phyloP scores from a whole-genome alignment of 2,797 vertebrate species.

The Glyptemys insculpta region DNA sequence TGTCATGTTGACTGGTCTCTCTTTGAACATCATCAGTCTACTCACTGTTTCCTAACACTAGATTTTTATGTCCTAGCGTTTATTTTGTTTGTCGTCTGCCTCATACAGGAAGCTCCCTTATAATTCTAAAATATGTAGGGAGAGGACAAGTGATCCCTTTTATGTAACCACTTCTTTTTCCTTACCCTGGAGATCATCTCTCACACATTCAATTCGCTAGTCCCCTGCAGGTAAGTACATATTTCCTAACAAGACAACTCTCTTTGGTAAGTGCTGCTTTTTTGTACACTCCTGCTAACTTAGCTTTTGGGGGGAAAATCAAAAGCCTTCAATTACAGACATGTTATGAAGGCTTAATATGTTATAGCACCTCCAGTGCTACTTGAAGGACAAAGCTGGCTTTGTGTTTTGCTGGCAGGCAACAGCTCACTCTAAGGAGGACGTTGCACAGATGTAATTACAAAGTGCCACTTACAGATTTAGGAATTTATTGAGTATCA shows the following conservation, averaged over 20 bases:
- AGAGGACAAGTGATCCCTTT: neutral
- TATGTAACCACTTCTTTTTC: neutral
- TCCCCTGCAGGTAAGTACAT: conserved; percentile 53
- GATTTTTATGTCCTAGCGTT: neutral
- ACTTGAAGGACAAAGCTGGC: conserved; percentile 30
- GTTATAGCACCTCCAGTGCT: neutral
- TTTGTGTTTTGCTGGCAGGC: neutral
- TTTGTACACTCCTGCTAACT: neutral
- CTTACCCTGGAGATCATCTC: conserved; percentile 30
- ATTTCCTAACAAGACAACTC: neutral
- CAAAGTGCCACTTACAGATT: neutral
- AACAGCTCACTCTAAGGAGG: conserved; percentile 35
- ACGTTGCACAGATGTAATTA: conserved; percentile 11
- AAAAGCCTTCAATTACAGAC: conserved; percentile 49
- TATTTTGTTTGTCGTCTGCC: neutral
- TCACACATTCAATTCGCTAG: conserved; percentile 43
- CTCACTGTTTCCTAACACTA: neutral
- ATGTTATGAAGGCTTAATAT: neutral
- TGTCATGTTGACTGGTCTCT: neutral
- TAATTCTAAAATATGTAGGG: fast-evolving
- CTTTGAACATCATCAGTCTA: neutral
- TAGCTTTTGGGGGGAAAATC: conserved; percentile 47
- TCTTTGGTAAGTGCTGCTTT: conserved; percentile 53
- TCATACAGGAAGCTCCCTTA: neutral
- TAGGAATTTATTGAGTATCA: conserved; percentile 1